Percentiles rank a stretch among this genome's conserved stretches.
Evolutionary conservation across 1,140 invertebrate species (phyloP).

Genomic region (Heterodera carotae): DNA sequence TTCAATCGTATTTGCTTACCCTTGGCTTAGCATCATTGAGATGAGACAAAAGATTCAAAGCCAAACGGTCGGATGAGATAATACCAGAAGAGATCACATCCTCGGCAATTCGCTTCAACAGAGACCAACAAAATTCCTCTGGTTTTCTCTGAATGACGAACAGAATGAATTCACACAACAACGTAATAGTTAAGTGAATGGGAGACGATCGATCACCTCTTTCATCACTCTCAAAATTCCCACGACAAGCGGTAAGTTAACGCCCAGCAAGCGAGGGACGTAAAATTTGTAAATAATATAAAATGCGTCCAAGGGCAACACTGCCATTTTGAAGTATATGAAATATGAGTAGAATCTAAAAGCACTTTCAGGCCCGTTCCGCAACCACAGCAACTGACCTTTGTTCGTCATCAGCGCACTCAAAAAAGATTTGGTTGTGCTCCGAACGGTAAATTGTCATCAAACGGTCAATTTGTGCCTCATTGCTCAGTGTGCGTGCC

Average conservation of each 20-base stretch:
- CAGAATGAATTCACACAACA: too few relatives aligned
- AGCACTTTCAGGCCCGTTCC: not conserved
- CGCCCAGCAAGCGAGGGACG: not conserved
- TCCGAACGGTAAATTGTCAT: constrained; percentile 1
- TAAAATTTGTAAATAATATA: constrained; percentile 19
- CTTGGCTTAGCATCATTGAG: constrained; percentile 21
- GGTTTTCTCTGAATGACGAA: constrained; percentile 22
- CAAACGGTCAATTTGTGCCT: constrained; percentile 7
- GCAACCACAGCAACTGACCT: not conserved
- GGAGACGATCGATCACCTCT: too few relatives aligned
- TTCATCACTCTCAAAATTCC: not conserved
- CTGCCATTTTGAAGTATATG: constrained; percentile 10
- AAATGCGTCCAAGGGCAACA: constrained; percentile 9
- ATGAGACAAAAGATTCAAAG: not conserved
- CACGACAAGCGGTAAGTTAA: not conserved
- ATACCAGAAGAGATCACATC: not conserved
- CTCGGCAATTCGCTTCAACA: constrained; percentile 15
- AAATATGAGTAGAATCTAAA: constrained; percentile 22
- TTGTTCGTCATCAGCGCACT: not conserved
- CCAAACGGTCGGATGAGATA: not conserved
- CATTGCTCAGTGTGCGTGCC: constrained; percentile 7
- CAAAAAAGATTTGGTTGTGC: constrained; percentile 20
- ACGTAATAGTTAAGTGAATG: too few relatives aligned
- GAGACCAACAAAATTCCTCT: constrained; percentile 20
- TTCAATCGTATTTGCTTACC: not conserved